Evolutionary conservation across 1,140 invertebrate species (phyloP), one percentile per base, ranked within the genome.

Genomic region (Patella vulgata): DNA sequence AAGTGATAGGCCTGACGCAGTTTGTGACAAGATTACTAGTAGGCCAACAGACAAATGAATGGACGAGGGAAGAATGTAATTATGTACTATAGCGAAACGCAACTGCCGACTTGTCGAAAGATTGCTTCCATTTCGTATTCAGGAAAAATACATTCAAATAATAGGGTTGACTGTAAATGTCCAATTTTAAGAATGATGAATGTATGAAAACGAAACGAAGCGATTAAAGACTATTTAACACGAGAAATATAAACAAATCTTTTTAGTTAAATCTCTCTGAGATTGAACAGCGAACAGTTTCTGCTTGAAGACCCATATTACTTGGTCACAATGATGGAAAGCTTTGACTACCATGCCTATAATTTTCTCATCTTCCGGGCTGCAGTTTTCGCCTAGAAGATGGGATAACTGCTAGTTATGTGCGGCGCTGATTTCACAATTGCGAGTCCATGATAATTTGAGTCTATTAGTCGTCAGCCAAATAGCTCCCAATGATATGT

Each of bases 171-270:
- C 28, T 21, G 25, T 28, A 25, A 23, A 12, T 4, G 46, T 17
- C 23, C 28, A 23, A 48, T 48, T 28, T 12, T 48, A 48, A 23
- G 23, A 12, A 17, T 48, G 46, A 48, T 48, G 28, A 48, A 48
- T 48, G 46, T 25, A 11, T 28, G 9, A 17, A 11, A 23, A 11
- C 14, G 46, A 48, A 25, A 48, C 14, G 12, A 28, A 28, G 46
- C 12, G 46, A 25, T 28, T 48, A 25, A 48, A 48, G 46, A 23
- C 14, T 28, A 4, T 48, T 48, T 48, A 48, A 48, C 46, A 48
- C 46, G 46, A 25, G 46, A 48, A 48, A 48, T 28, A 48, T 48
- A 48, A 48, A 48, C 46, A 48, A 48, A 48, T 48, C 46, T 48
- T 28, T 48, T 48, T 14, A 48, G 46, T 48, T 48, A 48, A 48